Percentiles rank a stretch among this genome's conserved stretches.
Conservation (phyloP, 2,113 vertebrate species). For the Coptodon bakossiorum region DNA sequence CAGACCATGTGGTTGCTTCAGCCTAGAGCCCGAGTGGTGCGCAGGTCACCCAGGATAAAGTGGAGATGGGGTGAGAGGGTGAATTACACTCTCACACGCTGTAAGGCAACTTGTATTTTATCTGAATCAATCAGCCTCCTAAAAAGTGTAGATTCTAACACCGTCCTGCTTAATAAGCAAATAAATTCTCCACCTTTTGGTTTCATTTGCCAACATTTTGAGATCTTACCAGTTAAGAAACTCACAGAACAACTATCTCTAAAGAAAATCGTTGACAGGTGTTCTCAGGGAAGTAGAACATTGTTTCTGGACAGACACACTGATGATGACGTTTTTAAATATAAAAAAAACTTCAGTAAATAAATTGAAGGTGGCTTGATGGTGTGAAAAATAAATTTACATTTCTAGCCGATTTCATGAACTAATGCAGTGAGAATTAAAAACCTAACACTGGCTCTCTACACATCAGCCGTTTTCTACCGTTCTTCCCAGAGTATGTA, state of each 20-base stretch:
- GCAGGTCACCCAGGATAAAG: slow-evolving; percentile 44
- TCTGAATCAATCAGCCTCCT: background rate
- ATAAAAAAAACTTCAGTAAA: background rate
- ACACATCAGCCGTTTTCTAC: background rate
- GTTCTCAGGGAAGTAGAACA: background rate
- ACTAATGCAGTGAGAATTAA: background rate
- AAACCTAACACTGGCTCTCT: background rate
- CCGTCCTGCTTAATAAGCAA: background rate
- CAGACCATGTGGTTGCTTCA: slow-evolving; percentile 10
- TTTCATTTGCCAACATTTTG: background rate
- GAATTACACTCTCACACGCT: background rate
- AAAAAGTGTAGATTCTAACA: background rate
- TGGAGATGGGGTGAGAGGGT: background rate
- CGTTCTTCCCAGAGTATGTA: background rate
- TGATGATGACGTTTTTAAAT: background rate
- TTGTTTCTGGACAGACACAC: background rate
- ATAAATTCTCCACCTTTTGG: background rate
- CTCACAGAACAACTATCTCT: background rate
- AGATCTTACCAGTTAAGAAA: background rate
- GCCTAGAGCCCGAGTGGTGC: slow-evolving; percentile 31
- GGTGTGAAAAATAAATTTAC: background rate
- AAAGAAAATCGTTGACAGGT: background rate
- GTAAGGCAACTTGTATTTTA: background rate
- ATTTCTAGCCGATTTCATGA: background rate
- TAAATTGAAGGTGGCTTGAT: background rate